Evolutionary conservation across 1,140 invertebrate genomes (phyloP).

Genomic region (Lasaia peninsularis): DNA sequence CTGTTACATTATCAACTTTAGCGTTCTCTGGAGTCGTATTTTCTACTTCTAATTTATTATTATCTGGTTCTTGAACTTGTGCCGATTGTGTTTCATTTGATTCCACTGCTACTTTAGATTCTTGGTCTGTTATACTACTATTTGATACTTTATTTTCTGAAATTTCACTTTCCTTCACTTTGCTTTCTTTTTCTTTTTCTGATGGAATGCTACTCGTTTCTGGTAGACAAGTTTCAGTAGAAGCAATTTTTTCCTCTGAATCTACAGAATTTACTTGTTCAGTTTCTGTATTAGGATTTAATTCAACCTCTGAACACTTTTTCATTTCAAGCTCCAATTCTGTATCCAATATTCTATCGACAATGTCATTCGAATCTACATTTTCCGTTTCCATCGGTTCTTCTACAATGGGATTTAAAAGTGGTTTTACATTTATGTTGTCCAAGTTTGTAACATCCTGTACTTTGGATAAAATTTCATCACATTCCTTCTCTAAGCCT

Average conservation of each 20-base stretch:
- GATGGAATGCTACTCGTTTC: slow-evolving; percentile 20
- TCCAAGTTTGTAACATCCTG: slow-evolving; percentile 66
- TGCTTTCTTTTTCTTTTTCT: slow-evolving; percentile 29
- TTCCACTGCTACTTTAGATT: slow-evolving; percentile 15
- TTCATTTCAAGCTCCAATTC: slow-evolving; percentile 58
- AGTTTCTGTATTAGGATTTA: slow-evolving; percentile 27
- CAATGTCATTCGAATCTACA: slow-evolving; percentile 55
- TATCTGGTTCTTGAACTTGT: slow-evolving; percentile 17
- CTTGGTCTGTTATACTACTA: slow-evolving; percentile 20
- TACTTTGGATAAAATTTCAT: slow-evolving; percentile 65
- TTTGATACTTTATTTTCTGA: slow-evolving; percentile 23
- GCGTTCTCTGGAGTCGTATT: background rate
- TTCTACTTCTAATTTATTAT: slow-evolving; percentile 6
- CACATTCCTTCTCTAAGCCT: slow-evolving; percentile 65
- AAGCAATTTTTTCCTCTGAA: background rate
- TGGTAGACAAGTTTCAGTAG: slow-evolving; percentile 23
- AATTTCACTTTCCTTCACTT: slow-evolving; percentile 23
- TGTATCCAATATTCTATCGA: slow-evolving; percentile 55
- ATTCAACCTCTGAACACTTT: slow-evolving; percentile 25
- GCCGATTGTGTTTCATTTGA: slow-evolving; percentile 25
- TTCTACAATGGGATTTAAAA: slow-evolving; percentile 57
- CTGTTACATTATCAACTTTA: background rate
- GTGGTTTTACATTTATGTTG: slow-evolving; percentile 54
- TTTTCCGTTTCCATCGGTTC: slow-evolving; percentile 64
- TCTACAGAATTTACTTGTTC: slow-evolving; percentile 11